Percentiles rank a stretch among this genome's conserved stretches.
Evolutionary conservation across 2,797 vertebrate genomes (phyloP).

Genomic region (Myotis vivesi): DNA sequence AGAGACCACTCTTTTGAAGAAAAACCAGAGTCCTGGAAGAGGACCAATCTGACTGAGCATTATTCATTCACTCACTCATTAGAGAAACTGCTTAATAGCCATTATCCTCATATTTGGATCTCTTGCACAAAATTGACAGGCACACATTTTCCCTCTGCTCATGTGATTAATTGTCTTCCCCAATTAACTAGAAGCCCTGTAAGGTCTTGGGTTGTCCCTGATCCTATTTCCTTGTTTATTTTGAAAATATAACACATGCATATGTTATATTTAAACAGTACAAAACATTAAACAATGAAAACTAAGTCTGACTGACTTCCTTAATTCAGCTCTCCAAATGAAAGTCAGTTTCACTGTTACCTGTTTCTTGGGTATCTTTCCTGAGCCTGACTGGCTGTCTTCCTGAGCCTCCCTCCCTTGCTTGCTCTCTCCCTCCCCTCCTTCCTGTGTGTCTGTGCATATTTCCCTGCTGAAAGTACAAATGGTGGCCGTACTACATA

Average conservation of each 20-base stretch:
- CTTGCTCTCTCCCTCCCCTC: no score
- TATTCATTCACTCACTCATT: not conserved
- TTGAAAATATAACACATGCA: not conserved
- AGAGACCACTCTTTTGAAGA: constrained; percentile 56
- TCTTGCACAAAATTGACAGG: not conserved
- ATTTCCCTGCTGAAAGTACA: not conserved
- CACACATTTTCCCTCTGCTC: not conserved
- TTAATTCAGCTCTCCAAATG: not conserved
- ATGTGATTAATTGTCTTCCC: not conserved
- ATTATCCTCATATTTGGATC: not conserved
- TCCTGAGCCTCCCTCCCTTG: no score
- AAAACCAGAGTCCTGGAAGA: not conserved
- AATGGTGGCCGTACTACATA: not conserved
- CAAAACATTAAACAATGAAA: not conserved
- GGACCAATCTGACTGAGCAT: not conserved
- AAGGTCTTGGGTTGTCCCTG: not conserved
- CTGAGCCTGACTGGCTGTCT: not conserved
- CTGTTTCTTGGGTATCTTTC: not conserved
- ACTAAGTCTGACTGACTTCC: not conserved
- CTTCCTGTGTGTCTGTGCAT: not conserved
- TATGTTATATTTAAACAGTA: not conserved
- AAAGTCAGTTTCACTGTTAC: not conserved
- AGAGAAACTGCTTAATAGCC: not conserved
- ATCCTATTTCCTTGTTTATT: constrained; percentile 23
- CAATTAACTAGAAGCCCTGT: not conserved